Evolutionary conservation across 2,113 vertebrate species (phyloP), one percentile per base, ranked within the genome.

Genomic region (Pteronura brasiliensis): DNA sequence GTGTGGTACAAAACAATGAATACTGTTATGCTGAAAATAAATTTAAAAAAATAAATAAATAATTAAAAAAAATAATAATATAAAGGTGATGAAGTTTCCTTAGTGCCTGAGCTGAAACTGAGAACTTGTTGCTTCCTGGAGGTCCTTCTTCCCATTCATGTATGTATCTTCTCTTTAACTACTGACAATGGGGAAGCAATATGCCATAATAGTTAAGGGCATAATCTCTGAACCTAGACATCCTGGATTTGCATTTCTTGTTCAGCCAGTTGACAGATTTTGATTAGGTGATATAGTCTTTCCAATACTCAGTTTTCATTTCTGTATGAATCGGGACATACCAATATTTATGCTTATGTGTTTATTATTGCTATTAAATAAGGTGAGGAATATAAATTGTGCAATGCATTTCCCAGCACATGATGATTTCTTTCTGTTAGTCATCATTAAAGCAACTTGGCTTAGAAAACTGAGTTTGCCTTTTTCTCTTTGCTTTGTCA

Each of bases 301-400:
- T 82, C 31, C 18, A 76, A 6, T 36, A 2, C 7, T 65, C 7
- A 15, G 18, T 57, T 65, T 88, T 77, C 17, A 47, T 61, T 77
- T 86, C n/a, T 79, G 4, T n/a, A 6, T n/a, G 47, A 95, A 90
- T 10, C 5, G 6, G 13, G n/a, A 4, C 4, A 14, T 63, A 61
- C 6, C 18, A 80, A 20, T 6, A 29, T 2, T 61, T 61, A 72
- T 0, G 34, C 7, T 4, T 4, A 3, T 55, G 0, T 25, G 10
- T 13, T 52, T 27, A 52, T 65, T 63, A 82, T 61, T 20, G 67
- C 47, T 69, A 25, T 83, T 21, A 69, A 72, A 49, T 47, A 72
- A 72, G 29, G 4, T 2, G 36, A 92, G 6, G 69, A 29, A n/a
- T 63, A 34, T 1, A 27, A 20, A 92, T 42, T 74, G 42, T 52